Evolutionary conservation across 1,140 invertebrate genomes (phyloP).

Genomic region (Drosophila jambulina): DNA sequence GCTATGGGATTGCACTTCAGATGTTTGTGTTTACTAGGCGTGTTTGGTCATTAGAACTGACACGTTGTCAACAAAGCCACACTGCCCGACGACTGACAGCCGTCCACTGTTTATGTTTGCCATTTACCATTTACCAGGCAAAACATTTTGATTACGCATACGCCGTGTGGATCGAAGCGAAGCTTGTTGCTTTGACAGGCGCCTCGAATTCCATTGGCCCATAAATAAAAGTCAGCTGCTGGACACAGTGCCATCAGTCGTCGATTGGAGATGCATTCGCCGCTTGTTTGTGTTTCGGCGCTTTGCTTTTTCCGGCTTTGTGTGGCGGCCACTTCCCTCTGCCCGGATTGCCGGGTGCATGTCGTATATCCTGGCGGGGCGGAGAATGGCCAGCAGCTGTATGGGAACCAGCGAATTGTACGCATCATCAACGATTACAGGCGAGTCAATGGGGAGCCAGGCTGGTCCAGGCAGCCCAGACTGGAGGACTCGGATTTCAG

Average conservation of each 20-base stretch:
- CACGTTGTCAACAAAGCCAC: slow-evolving; percentile 50
- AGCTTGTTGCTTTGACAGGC: slow-evolving; percentile 68
- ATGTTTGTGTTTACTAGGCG: slow-evolving; percentile 43
- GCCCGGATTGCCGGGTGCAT: slow-evolving; percentile 26
- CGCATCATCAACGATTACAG: slow-evolving; percentile 38
- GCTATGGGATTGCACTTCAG: slow-evolving; percentile 30
- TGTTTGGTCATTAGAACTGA: slow-evolving; percentile 75
- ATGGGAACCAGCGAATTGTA: slow-evolving; percentile 21
- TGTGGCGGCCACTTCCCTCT: background rate
- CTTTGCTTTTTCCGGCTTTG: slow-evolving; percentile 26
- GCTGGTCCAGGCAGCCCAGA: too few relatives aligned
- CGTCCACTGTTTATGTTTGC: slow-evolving; percentile 67
- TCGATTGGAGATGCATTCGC: slow-evolving; percentile 51
- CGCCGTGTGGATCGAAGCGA: slow-evolving; percentile 55
- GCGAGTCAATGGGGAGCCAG: background rate
- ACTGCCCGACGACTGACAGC: slow-evolving; percentile 6
- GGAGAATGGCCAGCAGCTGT: background rate
- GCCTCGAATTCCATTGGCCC: slow-evolving; percentile 44
- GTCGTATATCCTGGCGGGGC: slow-evolving; percentile 23
- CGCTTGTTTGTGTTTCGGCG: slow-evolving; percentile 45
- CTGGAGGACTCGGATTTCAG: background rate
- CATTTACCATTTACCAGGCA: slow-evolving; percentile 69
- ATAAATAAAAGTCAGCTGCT: slow-evolving; percentile 66
- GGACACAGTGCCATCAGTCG: slow-evolving; percentile 34
- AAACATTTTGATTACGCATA: slow-evolving; percentile 80